Base-by-base conservation (phyloP, 2,113 vertebrate species). In the Patagioenas fasciata region DNA sequence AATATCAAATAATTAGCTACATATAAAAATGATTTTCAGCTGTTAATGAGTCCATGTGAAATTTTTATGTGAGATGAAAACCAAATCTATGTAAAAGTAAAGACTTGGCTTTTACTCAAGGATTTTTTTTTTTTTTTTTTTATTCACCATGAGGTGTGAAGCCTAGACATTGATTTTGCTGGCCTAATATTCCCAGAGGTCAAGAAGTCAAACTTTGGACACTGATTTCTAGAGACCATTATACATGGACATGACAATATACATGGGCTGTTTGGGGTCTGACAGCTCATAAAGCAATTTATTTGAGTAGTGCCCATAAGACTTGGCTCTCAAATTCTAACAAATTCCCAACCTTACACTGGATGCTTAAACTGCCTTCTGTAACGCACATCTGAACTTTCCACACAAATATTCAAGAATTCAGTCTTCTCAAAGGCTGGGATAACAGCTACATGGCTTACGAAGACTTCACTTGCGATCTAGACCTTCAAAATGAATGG, bases 1-100 rank as follows among this genome's bases (percentile, higher is more conserved):
- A 96, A 72, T 89, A 89, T 62, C 28, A 67, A 86, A 66, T 91
- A 89, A 92, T 66, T 81, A 91, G 42, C 48, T 92, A 28, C 38
- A 75, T 64, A n/a, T 75, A 80, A 95, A 96, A 95, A 50, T 50
- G 1, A 61, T 92, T 91, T 94, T 84, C 34, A 85, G 64, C 61
- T 89, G 56, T 92, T 87, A 89, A 64, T 88, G 72, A 67, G 72
- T 64, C 14, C 36, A 40, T 67, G 83, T 38, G 74, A 34, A 82
- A 61, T n/a, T 82, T 77, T 81, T 88, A 75, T 53, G 38, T 23
- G 67, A 96, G 60, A 53, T 74, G 32, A 60, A 91, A 88, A 73
- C 0, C 17, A 42, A 89, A 61, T 58, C 5, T 67, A 80, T 85
- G 91, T 42, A 92, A 96, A 91, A 31, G 12, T 67, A 82, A 91